Base-by-base conservation (phyloP, 2,888 invertebrate species). In the Drosophila pegasa region DNA sequence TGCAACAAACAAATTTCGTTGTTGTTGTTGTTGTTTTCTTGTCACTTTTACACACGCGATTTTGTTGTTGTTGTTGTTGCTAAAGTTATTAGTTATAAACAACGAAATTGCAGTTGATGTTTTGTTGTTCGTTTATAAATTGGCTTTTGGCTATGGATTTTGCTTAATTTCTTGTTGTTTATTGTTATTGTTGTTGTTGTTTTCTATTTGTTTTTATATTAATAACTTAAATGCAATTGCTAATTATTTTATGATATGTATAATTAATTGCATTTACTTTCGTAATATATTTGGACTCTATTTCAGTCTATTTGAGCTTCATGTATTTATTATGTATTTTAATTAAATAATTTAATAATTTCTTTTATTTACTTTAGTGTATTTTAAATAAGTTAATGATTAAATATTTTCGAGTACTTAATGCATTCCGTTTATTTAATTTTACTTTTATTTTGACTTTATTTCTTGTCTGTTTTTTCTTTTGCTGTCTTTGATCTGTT, bases 201-300 rank as follows among this genome's bases (percentile, higher is more conserved):
- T 56, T 40, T 41, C 29, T 54, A 45, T 67, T 69, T 57, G 40
- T 61, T 75, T 61, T 75, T 71, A 58, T 66, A 38, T 66, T 61
- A 72, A 71, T 83, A 78, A 76, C 86, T 88, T 88, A 87, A 87
- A 87, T 89, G 89, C 86, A 87, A 87, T 89, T 86, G 79, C 81
- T 90, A 89, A 90, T 89, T 88, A 87, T 79, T 90, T 88, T 80
- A 83, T 90, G 90, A 90, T 90, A 90, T 90, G 90, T 90, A 90
- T 90, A 90, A 90, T 91, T 91, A 90, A 91, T 91, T 91, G 91
- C 90, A 90, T 91, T 87, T 85, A 81, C 89, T 84, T 88, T 87
- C 85, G 73, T 87, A 82, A 90, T 89, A 90, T 91, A 91, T 90
- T 90, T 90, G 90, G 90, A 90, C 90, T 91, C 90, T 91, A 87